A percentile compares a stretch with the other conserved stretches of the same genome.
phyloP scores from a whole-genome alignment of 2,797 vertebrate genomes.

The Enteromius anoplus region DNA sequence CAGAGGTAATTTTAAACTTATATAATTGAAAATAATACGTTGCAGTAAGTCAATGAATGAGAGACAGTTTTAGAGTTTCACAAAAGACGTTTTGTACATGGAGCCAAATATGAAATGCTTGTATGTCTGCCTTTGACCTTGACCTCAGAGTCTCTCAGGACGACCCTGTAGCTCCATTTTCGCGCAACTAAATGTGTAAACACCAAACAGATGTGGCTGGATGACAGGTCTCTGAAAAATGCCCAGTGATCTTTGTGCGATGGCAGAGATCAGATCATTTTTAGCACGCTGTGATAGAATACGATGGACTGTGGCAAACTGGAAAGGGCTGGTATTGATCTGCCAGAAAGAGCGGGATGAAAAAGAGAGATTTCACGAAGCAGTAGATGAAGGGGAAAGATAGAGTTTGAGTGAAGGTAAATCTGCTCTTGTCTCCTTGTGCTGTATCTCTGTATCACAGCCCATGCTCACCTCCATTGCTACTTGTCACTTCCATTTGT shows the following conservation, averaged over 20 bases:
- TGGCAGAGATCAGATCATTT: constrained; percentile 40
- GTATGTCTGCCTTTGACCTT: constrained; percentile 27
- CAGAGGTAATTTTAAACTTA: constrained; percentile 32
- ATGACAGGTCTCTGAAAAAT: constrained; percentile 40
- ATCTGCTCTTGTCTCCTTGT: constrained; percentile 35
- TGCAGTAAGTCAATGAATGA: constrained; percentile 11
- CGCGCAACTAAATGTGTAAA: constrained; percentile 36
- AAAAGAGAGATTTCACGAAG: constrained; percentile 39
- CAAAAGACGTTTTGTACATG: constrained; percentile 11
- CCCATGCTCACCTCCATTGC: constrained; percentile 48
- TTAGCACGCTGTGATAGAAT: constrained; percentile 23
- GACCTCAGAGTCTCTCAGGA: constrained; percentile 41
- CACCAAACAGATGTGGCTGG: constrained; percentile 47
- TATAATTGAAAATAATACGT: constrained; percentile 42
- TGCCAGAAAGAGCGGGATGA: constrained; percentile 14
- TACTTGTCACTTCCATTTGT: constrained; percentile 57
- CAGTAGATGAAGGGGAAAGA: constrained; percentile 25
- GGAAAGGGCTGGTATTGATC: constrained; percentile 44
- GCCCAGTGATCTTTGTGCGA: constrained; percentile 28
- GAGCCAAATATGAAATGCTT: constrained; percentile 12
- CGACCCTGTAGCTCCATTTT: constrained; percentile 44
- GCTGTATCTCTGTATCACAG: constrained; percentile 30
- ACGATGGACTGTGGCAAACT: constrained; percentile 37
- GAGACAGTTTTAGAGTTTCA: constrained; percentile 2
- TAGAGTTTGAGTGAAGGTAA: constrained; percentile 43